Percentiles rank a stretch among this genome's conserved stretches.
phyloP scores from a whole-genome alignment of 2,797 vertebrate genomes.

The Syngnathus acus region DNA sequence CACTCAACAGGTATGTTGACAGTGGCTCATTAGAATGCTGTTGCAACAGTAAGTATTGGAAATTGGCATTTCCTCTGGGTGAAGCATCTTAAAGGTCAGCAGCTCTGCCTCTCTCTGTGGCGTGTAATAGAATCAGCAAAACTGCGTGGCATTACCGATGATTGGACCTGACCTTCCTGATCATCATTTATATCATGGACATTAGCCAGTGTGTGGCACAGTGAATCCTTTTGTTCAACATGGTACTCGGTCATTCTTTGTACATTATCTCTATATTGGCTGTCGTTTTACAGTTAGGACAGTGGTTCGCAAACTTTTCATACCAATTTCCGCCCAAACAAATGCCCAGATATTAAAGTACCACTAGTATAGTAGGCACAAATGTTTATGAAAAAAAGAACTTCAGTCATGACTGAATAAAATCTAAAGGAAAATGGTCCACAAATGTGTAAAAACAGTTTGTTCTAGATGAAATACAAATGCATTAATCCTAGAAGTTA shows the following conservation, averaged over 20 bases:
- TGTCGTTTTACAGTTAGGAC: background rate
- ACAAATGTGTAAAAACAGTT: too few relatives aligned
- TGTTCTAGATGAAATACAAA: too few relatives aligned
- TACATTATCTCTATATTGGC: background rate
- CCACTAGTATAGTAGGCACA: too few relatives aligned
- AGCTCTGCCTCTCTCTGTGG: constrained; percentile 41
- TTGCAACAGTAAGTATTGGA: constrained; percentile 61
- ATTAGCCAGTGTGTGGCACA: constrained; percentile 34
- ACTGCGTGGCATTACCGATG: constrained; percentile 63
- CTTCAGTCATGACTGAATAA: too few relatives aligned
- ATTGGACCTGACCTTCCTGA: constrained; percentile 59
- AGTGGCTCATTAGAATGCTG: constrained; percentile 53
- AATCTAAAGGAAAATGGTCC: too few relatives aligned
- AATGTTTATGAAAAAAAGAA: too few relatives aligned
- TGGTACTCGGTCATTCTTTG: constrained; percentile 24
- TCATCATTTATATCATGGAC: constrained; percentile 56
- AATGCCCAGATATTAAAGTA: too few relatives aligned
- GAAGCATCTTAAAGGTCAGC: constrained; percentile 68
- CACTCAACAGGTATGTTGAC: constrained; percentile 26
- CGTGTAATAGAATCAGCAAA: constrained; percentile 58
- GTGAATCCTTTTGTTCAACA: constrained; percentile 40
- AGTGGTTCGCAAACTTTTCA: background rate
- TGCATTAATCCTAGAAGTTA: too few relatives aligned
- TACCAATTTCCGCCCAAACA: too few relatives aligned
- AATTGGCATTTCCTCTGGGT: constrained; percentile 67